Evolutionary conservation across 1,140 invertebrate genomes (phyloP).

Genomic region (Euura lappo): DNA sequence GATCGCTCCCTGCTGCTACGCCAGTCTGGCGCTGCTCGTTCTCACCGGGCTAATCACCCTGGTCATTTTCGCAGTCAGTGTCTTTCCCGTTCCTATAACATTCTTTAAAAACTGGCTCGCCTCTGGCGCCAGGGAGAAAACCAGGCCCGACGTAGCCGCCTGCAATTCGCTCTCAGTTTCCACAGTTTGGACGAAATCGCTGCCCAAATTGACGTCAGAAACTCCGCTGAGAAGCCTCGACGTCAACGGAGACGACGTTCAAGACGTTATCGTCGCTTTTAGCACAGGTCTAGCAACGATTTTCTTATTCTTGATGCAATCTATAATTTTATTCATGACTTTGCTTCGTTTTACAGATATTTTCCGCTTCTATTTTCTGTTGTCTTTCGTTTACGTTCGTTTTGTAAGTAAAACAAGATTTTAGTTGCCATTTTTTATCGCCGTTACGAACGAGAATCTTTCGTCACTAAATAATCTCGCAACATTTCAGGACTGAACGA

Average conservation of each 20-base stretch:
- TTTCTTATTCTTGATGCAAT: too few relatives aligned
- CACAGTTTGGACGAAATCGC: constrained; percentile 74
- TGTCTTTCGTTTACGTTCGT: background rate
- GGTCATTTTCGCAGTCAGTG: constrained; percentile 70
- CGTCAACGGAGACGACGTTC: constrained; percentile 75
- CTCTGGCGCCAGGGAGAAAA: constrained; percentile 26
- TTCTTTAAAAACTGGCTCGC: constrained; percentile 66
- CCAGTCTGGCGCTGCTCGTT: constrained; percentile 63
- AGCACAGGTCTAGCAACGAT: constrained; percentile 69
- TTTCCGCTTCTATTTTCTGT: constrained; percentile 25
- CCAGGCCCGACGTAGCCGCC: constrained; percentile 60
- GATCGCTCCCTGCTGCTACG: constrained; percentile 69
- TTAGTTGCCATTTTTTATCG: background rate
- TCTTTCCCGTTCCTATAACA: constrained; percentile 68
- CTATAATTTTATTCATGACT: background rate
- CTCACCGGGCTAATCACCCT: constrained; percentile 67
- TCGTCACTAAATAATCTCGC: constrained; percentile 11
- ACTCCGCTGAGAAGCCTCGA: constrained; percentile 75
- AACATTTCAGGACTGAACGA: constrained; percentile 43
- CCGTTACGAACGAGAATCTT: background rate
- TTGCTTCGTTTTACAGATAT: constrained; percentile 30
- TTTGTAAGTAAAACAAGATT: background rate
- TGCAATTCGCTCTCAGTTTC: constrained; percentile 73
- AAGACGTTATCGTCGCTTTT: constrained; percentile 82
- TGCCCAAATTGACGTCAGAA: constrained; percentile 79